Percentiles rank a stretch among this genome's conserved stretches.
phyloP scores from a whole-genome alignment of 2,113 vertebrate species.

The Mirza zaza region DNA sequence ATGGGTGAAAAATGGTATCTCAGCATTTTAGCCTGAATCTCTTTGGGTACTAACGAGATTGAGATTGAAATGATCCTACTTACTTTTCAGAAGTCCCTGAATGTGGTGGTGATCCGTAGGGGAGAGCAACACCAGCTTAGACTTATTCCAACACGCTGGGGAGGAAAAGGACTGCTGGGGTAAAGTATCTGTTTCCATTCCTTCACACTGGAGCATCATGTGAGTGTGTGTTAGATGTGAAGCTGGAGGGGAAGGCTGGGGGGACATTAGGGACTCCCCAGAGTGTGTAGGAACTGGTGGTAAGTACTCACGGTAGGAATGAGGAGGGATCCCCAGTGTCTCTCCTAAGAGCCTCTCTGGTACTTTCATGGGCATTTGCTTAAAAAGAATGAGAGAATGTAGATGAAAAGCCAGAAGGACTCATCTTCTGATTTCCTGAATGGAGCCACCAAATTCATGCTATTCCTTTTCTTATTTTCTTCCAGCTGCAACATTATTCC shows the following conservation, averaged over 20 bases:
- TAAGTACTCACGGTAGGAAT: neutral
- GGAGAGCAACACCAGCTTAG: constrained; percentile 88
- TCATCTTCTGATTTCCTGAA: neutral
- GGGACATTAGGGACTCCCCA: neutral
- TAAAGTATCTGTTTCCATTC: constrained; percentile 68
- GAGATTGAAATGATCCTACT: neutral
- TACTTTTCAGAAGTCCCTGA: constrained; percentile 89
- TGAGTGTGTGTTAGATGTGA: neutral
- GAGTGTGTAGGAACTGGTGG: neutral
- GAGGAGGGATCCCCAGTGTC: neutral
- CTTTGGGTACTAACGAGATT: neutral
- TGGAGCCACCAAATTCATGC: neutral
- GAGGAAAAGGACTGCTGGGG: constrained; percentile 95
- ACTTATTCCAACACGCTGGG: constrained; percentile 93
- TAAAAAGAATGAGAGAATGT: neutral
- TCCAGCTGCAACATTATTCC: constrained; percentile 87
- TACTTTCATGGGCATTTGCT: neutral
- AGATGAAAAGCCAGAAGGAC: neutral
- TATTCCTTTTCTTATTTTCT: constrained; percentile 31
- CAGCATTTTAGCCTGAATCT: neutral
- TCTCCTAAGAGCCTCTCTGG: neutral
- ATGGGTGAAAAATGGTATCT: neutral
- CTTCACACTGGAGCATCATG: accelerated
- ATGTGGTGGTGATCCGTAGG: constrained; percentile 87
- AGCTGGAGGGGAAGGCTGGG: neutral